Evolutionary conservation across 2,888 invertebrate genomes (phyloP).

Genomic region (Polia nebulosa): DNA sequence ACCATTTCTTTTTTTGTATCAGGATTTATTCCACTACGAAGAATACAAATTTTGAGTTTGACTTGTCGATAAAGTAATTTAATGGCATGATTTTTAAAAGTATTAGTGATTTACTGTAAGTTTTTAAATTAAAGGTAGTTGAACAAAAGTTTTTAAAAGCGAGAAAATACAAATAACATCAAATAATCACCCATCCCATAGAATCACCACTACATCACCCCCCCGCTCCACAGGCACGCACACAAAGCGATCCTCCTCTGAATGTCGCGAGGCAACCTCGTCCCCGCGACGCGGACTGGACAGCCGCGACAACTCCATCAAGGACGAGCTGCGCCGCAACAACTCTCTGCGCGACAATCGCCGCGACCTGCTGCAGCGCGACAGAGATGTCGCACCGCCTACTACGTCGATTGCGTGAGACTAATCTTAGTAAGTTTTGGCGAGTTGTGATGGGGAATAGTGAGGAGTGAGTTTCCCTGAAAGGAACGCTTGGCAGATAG

Average conservation of each 20-base stretch:
- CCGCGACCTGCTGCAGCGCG: constrained; percentile 74
- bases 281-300: constrained; percentile 84
- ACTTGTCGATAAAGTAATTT: not conserved
- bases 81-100: not conserved
- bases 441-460: constrained; percentile 52
- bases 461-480: too few relatives aligned
- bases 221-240: constrained; percentile 80
- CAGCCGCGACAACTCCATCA: constrained; percentile 80
- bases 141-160: not conserved
- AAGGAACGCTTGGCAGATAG: constrained; percentile 21
- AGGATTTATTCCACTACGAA: not conserved
- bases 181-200: constrained; percentile 31
- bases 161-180: constrained; percentile 27
- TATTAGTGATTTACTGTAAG: too few relatives aligned
- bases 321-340: constrained; percentile 85
- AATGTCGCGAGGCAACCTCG: constrained; percentile 84
- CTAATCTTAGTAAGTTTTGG: constrained; percentile 51
- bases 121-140: constrained; percentile 27
- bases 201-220: constrained; percentile 29
- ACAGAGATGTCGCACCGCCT: constrained; percentile 74
- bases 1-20: not conserved
- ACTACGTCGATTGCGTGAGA: constrained; percentile 84
- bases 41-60: not conserved
- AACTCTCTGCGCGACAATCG: constrained; percentile 84
- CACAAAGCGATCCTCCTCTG: constrained; percentile 88